Conservation (phyloP, 2,888 invertebrate genomes). For the Carabus problematicus region DNA sequence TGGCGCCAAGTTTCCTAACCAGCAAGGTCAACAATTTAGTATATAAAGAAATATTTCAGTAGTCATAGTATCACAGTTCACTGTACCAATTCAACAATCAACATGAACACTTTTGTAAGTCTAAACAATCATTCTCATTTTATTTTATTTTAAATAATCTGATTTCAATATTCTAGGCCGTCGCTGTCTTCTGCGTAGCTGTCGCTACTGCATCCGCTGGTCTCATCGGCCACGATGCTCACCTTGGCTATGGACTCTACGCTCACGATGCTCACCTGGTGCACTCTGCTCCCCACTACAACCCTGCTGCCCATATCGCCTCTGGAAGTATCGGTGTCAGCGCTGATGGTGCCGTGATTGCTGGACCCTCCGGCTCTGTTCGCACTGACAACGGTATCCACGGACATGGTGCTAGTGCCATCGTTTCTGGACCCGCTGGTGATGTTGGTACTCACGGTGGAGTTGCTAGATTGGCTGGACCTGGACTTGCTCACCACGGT, state of each 20-base stretch:
- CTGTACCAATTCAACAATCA: slow-evolving; percentile 29
- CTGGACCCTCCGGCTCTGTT: slow-evolving; percentile 37
- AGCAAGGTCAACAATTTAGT: slow-evolving; percentile 23
- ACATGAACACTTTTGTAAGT: slow-evolving; percentile 34
- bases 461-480: slow-evolving; percentile 26
- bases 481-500: slow-evolving; percentile 24
- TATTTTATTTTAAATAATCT: no score
- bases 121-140: background rate
- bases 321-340: slow-evolving; percentile 48
- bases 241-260: slow-evolving; percentile 8
- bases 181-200: slow-evolving; percentile 30
- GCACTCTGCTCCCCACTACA: slow-evolving; percentile 1
- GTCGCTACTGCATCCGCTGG: slow-evolving; percentile 28
- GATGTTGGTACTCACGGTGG: slow-evolving; percentile 50
- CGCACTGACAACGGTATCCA: slow-evolving; percentile 36
- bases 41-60: slow-evolving; percentile 12
- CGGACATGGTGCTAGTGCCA: slow-evolving; percentile 51
- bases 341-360: slow-evolving; percentile 29
- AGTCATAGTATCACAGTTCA: slow-evolving; percentile 13
- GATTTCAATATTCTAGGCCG: slow-evolving; percentile 12
- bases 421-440: slow-evolving; percentile 51
- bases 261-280: slow-evolving; percentile 11
- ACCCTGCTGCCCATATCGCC: slow-evolving; percentile 33
- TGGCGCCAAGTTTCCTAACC: slow-evolving; percentile 13
- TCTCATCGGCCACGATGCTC: slow-evolving; percentile 6